A percentile compares a stretch with the other conserved stretches of the same genome.
phyloP scores from a whole-genome alignment of 2,113 vertebrate species.

The Egretta garzetta region DNA sequence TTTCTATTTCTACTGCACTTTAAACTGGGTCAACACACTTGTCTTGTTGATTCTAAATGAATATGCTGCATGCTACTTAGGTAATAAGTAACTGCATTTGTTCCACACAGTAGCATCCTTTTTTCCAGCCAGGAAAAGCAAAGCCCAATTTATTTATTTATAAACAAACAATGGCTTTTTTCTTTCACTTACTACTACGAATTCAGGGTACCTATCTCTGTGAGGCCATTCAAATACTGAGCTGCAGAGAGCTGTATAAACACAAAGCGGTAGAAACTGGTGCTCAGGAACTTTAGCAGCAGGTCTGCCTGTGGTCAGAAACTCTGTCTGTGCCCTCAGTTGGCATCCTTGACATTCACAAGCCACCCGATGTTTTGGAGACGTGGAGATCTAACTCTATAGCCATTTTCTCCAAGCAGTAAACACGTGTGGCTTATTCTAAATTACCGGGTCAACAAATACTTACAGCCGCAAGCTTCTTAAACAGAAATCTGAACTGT shows the following conservation, averaged over 20 bases:
- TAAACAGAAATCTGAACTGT: constrained; percentile 93
- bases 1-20: not conserved
- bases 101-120: not conserved
- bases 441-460: not conserved
- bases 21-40: not conserved
- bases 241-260: not conserved
- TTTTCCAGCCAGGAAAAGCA: not conserved
- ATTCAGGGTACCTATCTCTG: not conserved
- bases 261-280: not conserved
- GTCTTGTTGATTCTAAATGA: not conserved
- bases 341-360: not conserved
- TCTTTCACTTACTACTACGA: not conserved
- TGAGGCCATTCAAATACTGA: not conserved
- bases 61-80: not conserved
- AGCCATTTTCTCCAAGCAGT: not conserved
- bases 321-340: not conserved
- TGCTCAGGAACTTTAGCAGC: not conserved
- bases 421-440: not conserved
- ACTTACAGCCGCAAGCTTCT: constrained; percentile 84
- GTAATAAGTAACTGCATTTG: not conserved
- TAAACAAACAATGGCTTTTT: not conserved
- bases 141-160: not conserved
- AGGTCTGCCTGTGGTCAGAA: not conserved
- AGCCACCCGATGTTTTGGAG: not conserved
- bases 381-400: not conserved